Percentiles rank a stretch among this genome's conserved stretches.
These are phyloP conservation scores for Montipora capricornis DNA, from an alignment of 64 coral and sea anemone species.

Conservation along the genomic window DNA sequence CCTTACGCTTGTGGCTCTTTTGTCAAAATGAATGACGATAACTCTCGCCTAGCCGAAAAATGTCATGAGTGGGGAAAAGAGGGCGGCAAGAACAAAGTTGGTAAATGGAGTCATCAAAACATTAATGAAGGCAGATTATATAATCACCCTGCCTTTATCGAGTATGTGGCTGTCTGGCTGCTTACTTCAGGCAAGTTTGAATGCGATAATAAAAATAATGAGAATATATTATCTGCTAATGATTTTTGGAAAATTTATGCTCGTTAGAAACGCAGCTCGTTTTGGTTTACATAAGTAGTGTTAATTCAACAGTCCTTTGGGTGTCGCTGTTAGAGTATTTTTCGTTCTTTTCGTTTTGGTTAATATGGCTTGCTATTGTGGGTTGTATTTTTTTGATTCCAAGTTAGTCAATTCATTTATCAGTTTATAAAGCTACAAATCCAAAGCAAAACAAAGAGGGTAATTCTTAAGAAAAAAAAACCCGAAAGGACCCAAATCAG, in stretches of 20 bases:
- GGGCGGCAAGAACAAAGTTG: background rate
- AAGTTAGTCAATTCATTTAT: too few species aligned
- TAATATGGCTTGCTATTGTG: too few species aligned
- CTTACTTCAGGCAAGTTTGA: background rate
- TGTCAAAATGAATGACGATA: background rate
- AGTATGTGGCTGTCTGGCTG: background rate
- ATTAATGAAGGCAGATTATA: background rate
- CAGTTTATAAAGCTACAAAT: too few species aligned
- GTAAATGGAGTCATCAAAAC: constrained; percentile 10
- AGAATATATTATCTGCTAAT: background rate
- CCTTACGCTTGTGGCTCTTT: constrained; percentile 16
- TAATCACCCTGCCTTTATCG: background rate
- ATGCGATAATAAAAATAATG: background rate
- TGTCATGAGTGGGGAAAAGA: background rate
- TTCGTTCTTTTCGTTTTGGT: too few species aligned
- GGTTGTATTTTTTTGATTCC: too few species aligned
- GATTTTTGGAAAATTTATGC: constrained; percentile 16
- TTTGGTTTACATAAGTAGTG: too few species aligned
- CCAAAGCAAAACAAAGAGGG: too few species aligned
- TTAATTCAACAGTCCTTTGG: too few species aligned
- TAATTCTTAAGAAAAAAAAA: too few species aligned
- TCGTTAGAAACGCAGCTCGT: background rate
- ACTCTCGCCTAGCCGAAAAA: background rate
- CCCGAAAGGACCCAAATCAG: too few species aligned
- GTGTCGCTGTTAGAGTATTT: too few species aligned